Evolutionary conservation across 2,113 vertebrate species (phyloP).

Genomic region (Noturus placidus): DNA sequence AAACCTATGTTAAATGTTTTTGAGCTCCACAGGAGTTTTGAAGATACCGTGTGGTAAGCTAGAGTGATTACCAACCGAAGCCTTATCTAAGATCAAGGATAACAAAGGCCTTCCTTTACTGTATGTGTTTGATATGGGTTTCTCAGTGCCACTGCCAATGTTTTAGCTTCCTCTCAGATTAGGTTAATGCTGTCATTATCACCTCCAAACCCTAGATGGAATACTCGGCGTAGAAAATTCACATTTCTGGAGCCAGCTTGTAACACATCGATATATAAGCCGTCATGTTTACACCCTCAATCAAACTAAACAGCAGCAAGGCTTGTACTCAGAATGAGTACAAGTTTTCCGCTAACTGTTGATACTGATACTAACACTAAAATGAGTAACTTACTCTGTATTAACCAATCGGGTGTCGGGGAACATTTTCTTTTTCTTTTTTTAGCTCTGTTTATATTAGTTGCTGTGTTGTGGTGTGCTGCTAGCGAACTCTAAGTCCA

Average conservation of each 20-base stretch:
- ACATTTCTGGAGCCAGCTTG: neutral
- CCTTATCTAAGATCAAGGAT: neutral
- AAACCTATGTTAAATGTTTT: neutral
- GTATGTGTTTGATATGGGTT: neutral
- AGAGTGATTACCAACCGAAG: neutral
- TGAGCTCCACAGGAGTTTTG: neutral
- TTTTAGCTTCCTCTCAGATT: neutral
- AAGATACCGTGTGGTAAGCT: neutral
- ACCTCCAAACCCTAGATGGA: neutral
- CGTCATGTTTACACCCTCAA: neutral
- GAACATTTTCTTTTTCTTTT: too few relatives aligned
- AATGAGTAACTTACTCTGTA: too few relatives aligned
- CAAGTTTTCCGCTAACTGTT: too few relatives aligned
- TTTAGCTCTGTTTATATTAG: too few relatives aligned
- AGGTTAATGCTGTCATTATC: neutral
- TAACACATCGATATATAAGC: neutral
- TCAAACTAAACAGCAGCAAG: neutral
- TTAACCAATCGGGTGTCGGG: too few relatives aligned
- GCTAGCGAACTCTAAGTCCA: too few relatives aligned
- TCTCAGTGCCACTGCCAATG: too few relatives aligned
- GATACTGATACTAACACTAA: too few relatives aligned
- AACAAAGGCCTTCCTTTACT: neutral
- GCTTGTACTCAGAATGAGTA: too few relatives aligned
- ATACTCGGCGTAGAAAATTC: neutral
- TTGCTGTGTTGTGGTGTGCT: too few relatives aligned